Percentiles rank a stretch among this genome's conserved stretches.
These are phyloP conservation scores for Azorinus chamasolen DNA, from an alignment of 2,888 invertebrate species.

Conservation along the genomic window DNA sequence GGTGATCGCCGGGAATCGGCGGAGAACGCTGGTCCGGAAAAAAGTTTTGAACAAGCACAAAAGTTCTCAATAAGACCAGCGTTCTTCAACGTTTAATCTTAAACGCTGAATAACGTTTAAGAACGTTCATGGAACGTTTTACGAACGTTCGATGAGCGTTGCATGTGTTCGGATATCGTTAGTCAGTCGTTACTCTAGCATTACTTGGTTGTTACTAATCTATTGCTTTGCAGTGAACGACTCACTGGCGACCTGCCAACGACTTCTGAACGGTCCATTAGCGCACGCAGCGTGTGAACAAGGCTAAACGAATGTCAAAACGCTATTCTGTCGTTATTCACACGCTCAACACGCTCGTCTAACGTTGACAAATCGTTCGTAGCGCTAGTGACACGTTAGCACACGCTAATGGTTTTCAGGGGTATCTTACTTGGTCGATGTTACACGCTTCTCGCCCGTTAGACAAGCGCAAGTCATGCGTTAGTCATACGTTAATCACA, in stretches of 20 bases:
- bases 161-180: too few relatives aligned
- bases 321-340: slow-evolving; percentile 5
- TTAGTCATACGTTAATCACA: not conserved
- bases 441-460: slow-evolving; percentile 23
- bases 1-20: slow-evolving; percentile 18
- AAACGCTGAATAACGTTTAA: not conserved
- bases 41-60: slow-evolving; percentile 37
- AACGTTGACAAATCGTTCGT: slow-evolving; percentile 13
- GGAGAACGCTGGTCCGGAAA: slow-evolving; percentile 13
- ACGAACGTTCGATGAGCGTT: not conserved
- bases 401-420: slow-evolving; percentile 28
- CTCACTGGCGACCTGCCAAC: slow-evolving; percentile 3
- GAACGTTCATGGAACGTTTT: slow-evolving; percentile 1
- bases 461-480: slow-evolving; percentile 27
- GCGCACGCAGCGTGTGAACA: too few relatives aligned
- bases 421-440: slow-evolving; percentile 28
- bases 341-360: slow-evolving; percentile 4
- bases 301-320: not conserved
- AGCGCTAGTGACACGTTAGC: slow-evolving; percentile 14
- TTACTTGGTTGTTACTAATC: slow-evolving; percentile 12
- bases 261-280: not conserved
- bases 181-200: not conserved
- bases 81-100: too few relatives aligned
- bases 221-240: slow-evolving; percentile 10
- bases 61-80: slow-evolving; percentile 13